Evolutionary conservation across 2,797 vertebrate species (phyloP), one percentile per base, ranked within the genome.

Genomic region (Poeciliopsis gracilis): DNA sequence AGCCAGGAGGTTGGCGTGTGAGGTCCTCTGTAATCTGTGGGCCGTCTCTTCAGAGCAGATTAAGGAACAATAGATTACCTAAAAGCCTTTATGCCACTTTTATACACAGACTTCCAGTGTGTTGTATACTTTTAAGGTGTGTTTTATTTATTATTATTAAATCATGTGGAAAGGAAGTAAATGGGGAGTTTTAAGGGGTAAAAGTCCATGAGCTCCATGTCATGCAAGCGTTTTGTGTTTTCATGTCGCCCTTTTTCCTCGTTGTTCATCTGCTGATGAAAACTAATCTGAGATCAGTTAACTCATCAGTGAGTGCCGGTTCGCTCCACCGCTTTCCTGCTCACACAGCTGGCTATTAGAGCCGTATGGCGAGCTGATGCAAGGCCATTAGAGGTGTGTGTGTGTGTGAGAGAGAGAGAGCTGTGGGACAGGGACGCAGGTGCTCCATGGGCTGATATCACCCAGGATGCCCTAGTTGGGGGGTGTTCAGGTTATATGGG

Each of bases 301-400:
- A 77, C 82, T 87, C 82, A 25, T 92, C 90, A 88, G 84, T 91
- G 90, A 88, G 72, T 83, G 87, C 80, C 73, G 51, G 66, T 78
- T 70, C 77, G 88, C 70, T 89, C 86, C 84, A 85, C 25, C 53
- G 87, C 85, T 7, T 78, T 87, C 84, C 83, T 87, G 87, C 88
- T 83, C 86, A 87, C 89, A 93, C 93, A 94, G 92, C 93, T 94
- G 90, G 88, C 90, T 92, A 93, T 93, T 93, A 93, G 88, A 88
- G 83, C 71, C 78, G 80, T 88, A 91, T 86, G 90, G 85, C 89
- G 75, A 83, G 72, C 89, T 83, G 87, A 93, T 91, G 85, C 73
- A 63, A 36, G 72, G 78, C 87, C 89, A 91, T 92, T 93, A 93
- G 90, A 90, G 84, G 80, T 80, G 78, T 86, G 81, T 82, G 36